A percentile compares a stretch with the other conserved stretches of the same genome.
Conservation (phyloP, 2,888 invertebrate species). For the Teleiodes luculella region DNA sequence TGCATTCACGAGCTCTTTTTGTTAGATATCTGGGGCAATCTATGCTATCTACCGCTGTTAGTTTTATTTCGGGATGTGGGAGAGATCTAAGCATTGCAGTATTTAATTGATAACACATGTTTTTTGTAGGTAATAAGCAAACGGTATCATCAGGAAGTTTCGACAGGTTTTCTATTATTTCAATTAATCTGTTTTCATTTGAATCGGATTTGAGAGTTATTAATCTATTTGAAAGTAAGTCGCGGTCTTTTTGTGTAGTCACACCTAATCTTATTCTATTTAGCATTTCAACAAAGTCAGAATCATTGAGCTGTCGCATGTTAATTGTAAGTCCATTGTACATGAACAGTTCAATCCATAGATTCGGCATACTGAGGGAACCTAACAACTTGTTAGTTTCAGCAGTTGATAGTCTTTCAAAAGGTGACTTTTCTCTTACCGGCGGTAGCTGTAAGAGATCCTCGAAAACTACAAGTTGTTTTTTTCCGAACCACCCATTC, state of each 20-base stretch:
- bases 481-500: conserved; percentile 38
- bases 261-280: conserved; percentile 31
- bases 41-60: conserved; percentile 18
- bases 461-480: conserved; percentile 34
- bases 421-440: conserved; percentile 32
- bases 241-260: conserved; percentile 21
- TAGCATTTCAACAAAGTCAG: conserved; percentile 32
- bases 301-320: conserved; percentile 24
- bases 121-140: conserved; percentile 34
- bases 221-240: conserved; percentile 26
- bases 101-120: conserved; percentile 36
- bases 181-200: conserved; percentile 22
- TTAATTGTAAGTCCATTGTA: conserved; percentile 24
- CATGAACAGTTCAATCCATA: conserved; percentile 31
- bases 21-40: conserved; percentile 18
- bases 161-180: conserved; percentile 26
- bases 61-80: conserved; percentile 12
- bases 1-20: conserved; percentile 20
- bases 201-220: conserved; percentile 19
- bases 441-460: conserved; percentile 41
- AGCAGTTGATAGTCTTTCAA: conserved; percentile 26
- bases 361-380: conserved; percentile 25
- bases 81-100: conserved; percentile 29
- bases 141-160: conserved; percentile 30
- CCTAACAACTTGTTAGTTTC: conserved; percentile 29